Base-by-base conservation (phyloP, 1,140 invertebrate genomes). In the Cyclargus thomasi region DNA sequence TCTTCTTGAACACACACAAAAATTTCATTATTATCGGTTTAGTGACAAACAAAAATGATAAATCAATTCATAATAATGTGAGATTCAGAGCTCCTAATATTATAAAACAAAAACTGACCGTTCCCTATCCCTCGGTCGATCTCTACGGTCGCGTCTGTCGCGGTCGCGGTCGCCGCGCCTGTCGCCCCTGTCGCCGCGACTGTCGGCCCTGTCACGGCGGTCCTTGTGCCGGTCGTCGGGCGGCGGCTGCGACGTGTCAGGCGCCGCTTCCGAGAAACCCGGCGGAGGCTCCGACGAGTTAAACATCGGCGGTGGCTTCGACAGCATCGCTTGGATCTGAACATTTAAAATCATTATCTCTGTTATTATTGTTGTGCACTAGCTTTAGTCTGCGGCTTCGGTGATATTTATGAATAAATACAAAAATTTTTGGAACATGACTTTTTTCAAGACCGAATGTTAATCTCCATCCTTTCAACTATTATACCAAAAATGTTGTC, bases 291-390 rank as follows among this genome's bases (percentile, higher is more conserved):
- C 86, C 1, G 84, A 73, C 4, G 82, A 65, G 73, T 85, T 86
- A 79, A 91, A 91, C n/a, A 70, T 72, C 0, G 90, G 90, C 0
- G 90, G 90, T 5, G 90, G 90, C 57, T 90, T 88, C 17, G 86
- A 85, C 6, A 91, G 74, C 8, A 91, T 66, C 53, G 85, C 88
- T 79, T 88, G 86, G 2, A 90, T 77, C 83, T 90, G 78, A 20
- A 21, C 18, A 20, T 18, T 18, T 20, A 53, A 53, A 16, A 1
- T 20, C 6, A 20, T 55, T 55, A 55, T 55, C 53, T n/a, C n/a
- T 55, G n/a, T 55, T 1, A 55, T 1, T 2, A 17, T 17, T 2
- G 16, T 17, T 14, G 5, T 16, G 1, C n/a, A 4, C 53, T n/a
- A 57, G 53, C n/a, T 20, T n/a, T n/a, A n/a, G n/a, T n/a, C n/a